Percentiles rank a stretch among this genome's conserved stretches.
Conservation (phyloP, 1,140 invertebrate species). For the Lasaia peninsularis region DNA sequence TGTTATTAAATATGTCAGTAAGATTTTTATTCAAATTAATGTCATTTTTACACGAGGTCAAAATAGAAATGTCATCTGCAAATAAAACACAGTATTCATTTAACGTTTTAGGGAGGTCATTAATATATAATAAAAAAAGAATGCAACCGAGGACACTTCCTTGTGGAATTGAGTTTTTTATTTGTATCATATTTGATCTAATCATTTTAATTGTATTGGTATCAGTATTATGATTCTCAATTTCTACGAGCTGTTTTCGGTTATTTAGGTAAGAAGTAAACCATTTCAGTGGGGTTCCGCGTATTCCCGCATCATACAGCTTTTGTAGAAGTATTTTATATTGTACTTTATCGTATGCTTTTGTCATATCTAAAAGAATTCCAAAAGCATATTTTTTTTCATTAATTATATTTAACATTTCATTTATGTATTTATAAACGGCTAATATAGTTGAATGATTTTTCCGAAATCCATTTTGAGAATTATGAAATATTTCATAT, state of each 20-base stretch:
- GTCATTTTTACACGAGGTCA: too few species aligned
- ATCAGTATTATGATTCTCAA: not conserved
- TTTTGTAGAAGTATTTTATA: slow-evolving; percentile 13
- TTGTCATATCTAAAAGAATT: slow-evolving; percentile 10
- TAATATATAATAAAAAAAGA: slow-evolving; percentile 9
- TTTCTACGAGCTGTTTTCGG: too few species aligned
- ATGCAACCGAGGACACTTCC: slow-evolving; percentile 13
- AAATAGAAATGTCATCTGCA: too few species aligned
- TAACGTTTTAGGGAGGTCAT: not conserved
- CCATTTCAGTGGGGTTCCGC: not conserved
- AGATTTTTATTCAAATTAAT: too few species aligned
- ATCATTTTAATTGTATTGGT: not conserved
- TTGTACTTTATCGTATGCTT: slow-evolving; percentile 16
- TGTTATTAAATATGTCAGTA: too few species aligned
- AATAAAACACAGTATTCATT: too few species aligned
- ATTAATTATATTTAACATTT: slow-evolving; percentile 12
- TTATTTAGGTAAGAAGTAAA: slow-evolving; percentile 10
- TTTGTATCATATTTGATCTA: too few species aligned
- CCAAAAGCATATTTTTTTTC: slow-evolving; percentile 6
- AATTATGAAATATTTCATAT: slow-evolving; percentile 1
- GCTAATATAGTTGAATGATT: slow-evolving; percentile 9
- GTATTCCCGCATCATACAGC: slow-evolving; percentile 6
- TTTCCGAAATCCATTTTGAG: slow-evolving; percentile 14
- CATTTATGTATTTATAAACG: slow-evolving; percentile 15
- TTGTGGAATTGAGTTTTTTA: slow-evolving; percentile 14